Conservation (phyloP, 2,888 invertebrate genomes). For the Caprella mutica region DNA sequence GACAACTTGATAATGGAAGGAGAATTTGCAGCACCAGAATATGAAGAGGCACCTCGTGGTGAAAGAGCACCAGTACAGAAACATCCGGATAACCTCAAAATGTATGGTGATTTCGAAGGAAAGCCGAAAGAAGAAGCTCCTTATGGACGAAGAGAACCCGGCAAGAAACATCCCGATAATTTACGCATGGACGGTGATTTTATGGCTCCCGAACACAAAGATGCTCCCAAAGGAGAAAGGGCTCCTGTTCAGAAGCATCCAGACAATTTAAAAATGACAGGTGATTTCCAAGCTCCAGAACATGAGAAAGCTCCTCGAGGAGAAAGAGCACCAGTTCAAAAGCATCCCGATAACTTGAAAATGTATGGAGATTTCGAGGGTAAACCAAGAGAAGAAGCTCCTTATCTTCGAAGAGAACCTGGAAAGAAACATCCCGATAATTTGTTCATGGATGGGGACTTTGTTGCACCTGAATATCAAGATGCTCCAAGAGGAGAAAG, state of each 20-base stretch:
- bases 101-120: conserved; percentile 23
- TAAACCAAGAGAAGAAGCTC: background rate
- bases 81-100: conserved; percentile 40
- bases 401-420: conserved; percentile 19
- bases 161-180: conserved; percentile 44
- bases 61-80: conserved; percentile 24
- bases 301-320: conserved; percentile 39
- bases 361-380: conserved; percentile 30
- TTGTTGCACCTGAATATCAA: conserved; percentile 30
- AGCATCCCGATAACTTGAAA: conserved; percentile 34
- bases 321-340: conserved; percentile 39
- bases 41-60: conserved; percentile 33
- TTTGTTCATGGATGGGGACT: conserved; percentile 31
- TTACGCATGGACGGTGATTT: conserved; percentile 50
- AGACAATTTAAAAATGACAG: conserved; percentile 50
- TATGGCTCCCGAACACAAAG: conserved; percentile 36
- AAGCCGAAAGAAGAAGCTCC: conserved; percentile 40
- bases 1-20: conserved; percentile 33
- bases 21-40: conserved; percentile 12
- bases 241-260: conserved; percentile 42
- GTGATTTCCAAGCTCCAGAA: conserved; percentile 50
- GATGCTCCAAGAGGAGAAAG: conserved; percentile 44
- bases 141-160: conserved; percentile 38
- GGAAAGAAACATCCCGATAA: conserved; percentile 29
- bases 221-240: conserved; percentile 46